Percentiles rank a stretch among this genome's conserved stretches.
phyloP scores from a whole-genome alignment of 2,888 invertebrate genomes.

The Arge pagana region DNA sequence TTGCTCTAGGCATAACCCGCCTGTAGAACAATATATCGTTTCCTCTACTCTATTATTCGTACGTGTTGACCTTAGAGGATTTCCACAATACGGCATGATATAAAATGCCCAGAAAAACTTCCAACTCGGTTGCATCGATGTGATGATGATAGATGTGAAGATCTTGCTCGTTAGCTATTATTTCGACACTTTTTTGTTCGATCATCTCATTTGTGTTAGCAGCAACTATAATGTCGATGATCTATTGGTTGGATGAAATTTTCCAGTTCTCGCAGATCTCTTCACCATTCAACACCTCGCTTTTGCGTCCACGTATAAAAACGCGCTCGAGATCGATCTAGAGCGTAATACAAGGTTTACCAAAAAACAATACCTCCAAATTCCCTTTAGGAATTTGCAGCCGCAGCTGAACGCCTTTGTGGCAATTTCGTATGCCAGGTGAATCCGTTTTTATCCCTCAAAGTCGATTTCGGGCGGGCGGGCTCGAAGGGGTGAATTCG shows the following conservation, averaged over 20 bases:
- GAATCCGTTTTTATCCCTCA: conserved; percentile 9
- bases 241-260: conserved; percentile 16
- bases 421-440: conserved; percentile 6
- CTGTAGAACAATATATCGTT: conserved; percentile 27
- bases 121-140: conserved; percentile 24
- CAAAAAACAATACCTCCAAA: no score
- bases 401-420: conserved; percentile 1
- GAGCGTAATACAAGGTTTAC: no score
- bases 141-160: conserved; percentile 28
- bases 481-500: no score
- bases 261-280: conserved; percentile 23
- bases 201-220: no score
- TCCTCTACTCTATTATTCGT: conserved; percentile 25
- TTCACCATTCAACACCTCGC: conserved; percentile 11
- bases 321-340: no score
- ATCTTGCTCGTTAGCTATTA: conserved; percentile 21
- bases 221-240: conserved; percentile 26
- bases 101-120: conserved; percentile 25
- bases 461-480: conserved; percentile 9
- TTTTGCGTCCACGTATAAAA: conserved; percentile 20
- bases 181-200: no score
- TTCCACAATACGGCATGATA: conserved; percentile 28
- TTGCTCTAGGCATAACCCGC: conserved; percentile 25
- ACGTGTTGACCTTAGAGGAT: conserved; percentile 14
- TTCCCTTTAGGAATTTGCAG: conserved; percentile 13